These are phyloP conservation scores for Dromius quadrimaculatus DNA, from an alignment of 2,888 invertebrate species.

Conservation along the genomic window DNA sequence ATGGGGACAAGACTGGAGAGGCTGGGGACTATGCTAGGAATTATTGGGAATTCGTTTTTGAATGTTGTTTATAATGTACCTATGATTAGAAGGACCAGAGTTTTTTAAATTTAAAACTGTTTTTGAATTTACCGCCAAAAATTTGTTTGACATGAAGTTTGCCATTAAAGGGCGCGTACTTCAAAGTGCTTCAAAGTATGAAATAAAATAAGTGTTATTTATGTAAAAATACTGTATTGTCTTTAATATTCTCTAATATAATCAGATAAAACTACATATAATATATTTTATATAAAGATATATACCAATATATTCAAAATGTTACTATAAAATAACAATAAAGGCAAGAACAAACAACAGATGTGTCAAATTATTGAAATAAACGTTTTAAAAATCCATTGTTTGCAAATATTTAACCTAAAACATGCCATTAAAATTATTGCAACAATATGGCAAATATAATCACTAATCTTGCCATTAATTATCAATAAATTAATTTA, in stretches of 20 bases:
- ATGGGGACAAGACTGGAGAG: conserved; percentile 66
- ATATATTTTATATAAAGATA: conserved; percentile 44
- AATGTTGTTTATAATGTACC: conserved; percentile 71
- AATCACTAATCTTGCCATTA: conserved; percentile 2
- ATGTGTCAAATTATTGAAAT: conserved; percentile 46
- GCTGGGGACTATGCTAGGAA: conserved; percentile 68
- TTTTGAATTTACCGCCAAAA: no score
- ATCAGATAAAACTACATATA: conserved; percentile 47
- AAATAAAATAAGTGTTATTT: conserved; percentile 26
- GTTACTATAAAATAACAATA: conserved; percentile 39
- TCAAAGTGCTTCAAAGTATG: neutral
- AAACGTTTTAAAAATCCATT: conserved; percentile 40
- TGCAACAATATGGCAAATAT: conserved; percentile 29
- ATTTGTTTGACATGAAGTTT: neutral
- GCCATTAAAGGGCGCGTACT: neutral
- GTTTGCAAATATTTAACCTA: conserved; percentile 29
- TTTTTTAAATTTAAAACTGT: no score
- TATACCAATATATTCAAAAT: conserved; percentile 42
- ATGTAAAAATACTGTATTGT: conserved; percentile 51
- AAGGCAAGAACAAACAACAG: conserved; percentile 50
- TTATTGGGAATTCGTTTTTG: conserved; percentile 71
- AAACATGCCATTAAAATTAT: conserved; percentile 22
- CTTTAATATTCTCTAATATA: conserved; percentile 46
- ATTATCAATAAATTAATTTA: conserved; percentile 31
- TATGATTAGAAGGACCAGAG: conserved; percentile 67